A percentile compares a stretch with the other conserved stretches of the same genome.
phyloP scores from a whole-genome alignment of 2,888 invertebrate species.

The Empis livida region DNA sequence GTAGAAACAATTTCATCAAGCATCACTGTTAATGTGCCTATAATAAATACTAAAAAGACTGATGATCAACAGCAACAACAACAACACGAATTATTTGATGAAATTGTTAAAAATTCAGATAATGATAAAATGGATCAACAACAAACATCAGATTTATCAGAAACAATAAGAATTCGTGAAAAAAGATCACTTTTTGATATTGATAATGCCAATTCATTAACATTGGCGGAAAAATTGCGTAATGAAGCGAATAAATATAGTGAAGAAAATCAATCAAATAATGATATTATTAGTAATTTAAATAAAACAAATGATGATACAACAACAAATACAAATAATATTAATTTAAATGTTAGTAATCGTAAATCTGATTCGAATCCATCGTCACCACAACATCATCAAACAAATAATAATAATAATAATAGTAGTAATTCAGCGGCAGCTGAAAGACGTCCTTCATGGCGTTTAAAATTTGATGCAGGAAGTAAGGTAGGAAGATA shows the following conservation, averaged over 20 bases:
- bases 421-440: conserved; percentile 14
- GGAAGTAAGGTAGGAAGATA: conserved; percentile 69
- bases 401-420: conserved; percentile 5
- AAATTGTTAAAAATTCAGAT: conserved; percentile 23
- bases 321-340: conserved; percentile 4
- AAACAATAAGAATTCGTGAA: conserved; percentile 28
- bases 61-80: conserved; percentile 8
- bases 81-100: not conserved
- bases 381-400: conserved; percentile 16
- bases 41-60: conserved; percentile 4
- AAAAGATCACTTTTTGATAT: conserved; percentile 31
- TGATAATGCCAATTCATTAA: conserved; percentile 24
- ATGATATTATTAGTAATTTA: conserved; percentile 1
- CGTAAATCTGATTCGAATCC: conserved; percentile 12
- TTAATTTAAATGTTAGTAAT: conserved; percentile 3
- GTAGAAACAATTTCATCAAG: conserved; percentile 4
- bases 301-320: conserved; percentile 4
- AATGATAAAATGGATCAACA: conserved; percentile 41
- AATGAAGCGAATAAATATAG: conserved; percentile 26
- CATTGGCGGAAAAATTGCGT: conserved; percentile 24
- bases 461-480: conserved; percentile 83
- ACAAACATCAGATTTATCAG: conserved; percentile 18
- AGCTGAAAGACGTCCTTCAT: conserved; percentile 73
- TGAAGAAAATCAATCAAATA: conserved; percentile 11
- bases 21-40: conserved; percentile 11